A percentile compares a stretch with the other conserved stretches of the same genome.
Conservation (phyloP, 2,888 invertebrate genomes). For the Protophormia terraenovae region DNA sequence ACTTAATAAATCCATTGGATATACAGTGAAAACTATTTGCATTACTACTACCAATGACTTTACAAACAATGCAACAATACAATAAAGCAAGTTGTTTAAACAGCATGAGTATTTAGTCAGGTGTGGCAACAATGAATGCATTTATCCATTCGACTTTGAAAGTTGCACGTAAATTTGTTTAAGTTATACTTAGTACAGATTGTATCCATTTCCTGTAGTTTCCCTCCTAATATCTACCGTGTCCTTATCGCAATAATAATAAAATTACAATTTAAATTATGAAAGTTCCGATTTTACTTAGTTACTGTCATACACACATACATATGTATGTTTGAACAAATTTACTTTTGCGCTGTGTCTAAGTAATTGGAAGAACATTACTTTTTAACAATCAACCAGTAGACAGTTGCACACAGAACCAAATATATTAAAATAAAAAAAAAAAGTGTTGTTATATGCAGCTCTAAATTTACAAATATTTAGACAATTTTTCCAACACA, state of each 20-base stretch:
- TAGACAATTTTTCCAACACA: neutral
- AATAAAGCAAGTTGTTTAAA: slow-evolving; percentile 7
- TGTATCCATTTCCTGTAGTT: slow-evolving; percentile 32
- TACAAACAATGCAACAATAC: neutral
- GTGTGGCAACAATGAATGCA: neutral
- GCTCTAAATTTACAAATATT: neutral
- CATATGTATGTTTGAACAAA: no score
- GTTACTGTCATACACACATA: slow-evolving; percentile 1
- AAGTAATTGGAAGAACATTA: slow-evolving; percentile 5
- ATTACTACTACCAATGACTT: neutral
- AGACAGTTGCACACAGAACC: neutral
- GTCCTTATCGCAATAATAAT: slow-evolving; percentile 24
- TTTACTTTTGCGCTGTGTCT: neutral
- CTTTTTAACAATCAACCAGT: slow-evolving; percentile 4
- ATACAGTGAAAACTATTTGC: neutral
- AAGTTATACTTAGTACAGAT: neutral
- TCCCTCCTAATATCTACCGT: slow-evolving; percentile 19
- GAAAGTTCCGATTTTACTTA: slow-evolving; percentile 31
- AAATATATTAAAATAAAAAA: neutral
- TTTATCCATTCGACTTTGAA: neutral
- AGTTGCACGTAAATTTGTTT: slow-evolving; percentile 4
- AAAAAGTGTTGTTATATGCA: neutral
- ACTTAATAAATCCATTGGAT: neutral
- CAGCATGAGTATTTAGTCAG: slow-evolving; percentile 13
- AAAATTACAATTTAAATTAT: slow-evolving; percentile 51